Percentiles rank a stretch among this genome's conserved stretches.
Evolutionary conservation across 2,888 invertebrate species (phyloP).

Genomic region (Periphyllus acericola): DNA sequence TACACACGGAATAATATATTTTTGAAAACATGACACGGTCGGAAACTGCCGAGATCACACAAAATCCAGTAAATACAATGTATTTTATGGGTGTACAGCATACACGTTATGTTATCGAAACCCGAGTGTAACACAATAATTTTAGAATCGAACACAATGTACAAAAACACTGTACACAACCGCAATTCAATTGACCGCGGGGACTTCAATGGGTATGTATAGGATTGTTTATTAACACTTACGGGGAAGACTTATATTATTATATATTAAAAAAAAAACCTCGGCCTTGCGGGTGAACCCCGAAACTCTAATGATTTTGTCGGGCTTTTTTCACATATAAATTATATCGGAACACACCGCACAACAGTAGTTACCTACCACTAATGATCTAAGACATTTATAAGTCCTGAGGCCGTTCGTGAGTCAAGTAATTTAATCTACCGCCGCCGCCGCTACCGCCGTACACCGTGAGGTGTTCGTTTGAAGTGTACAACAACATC

Average conservation of each 20-base stretch:
- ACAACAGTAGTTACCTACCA: conserved; percentile 35
- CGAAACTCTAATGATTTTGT: background rate
- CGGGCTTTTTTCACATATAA: conserved; percentile 5
- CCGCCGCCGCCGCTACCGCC: conserved; percentile 8
- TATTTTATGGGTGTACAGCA: no score
- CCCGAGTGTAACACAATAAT: background rate
- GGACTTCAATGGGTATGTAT: background rate
- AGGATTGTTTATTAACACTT: conserved; percentile 9
- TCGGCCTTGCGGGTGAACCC: no score
- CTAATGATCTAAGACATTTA: conserved; percentile 54
- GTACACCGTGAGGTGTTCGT: conserved; percentile 36
- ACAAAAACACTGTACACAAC: background rate
- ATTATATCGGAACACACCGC: background rate
- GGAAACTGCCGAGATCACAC: no score
- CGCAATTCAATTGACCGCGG: conserved; percentile 1
- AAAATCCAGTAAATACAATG: no score
- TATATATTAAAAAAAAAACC: no score
- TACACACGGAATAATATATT: no score
- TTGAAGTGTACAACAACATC: conserved; percentile 26
- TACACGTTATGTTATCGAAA: background rate
- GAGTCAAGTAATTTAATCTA: conserved; percentile 50
- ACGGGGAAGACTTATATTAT: background rate
- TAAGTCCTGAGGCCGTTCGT: conserved; percentile 39
- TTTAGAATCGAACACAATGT: background rate
- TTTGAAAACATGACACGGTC: no score